These are phyloP conservation scores for Chaenogobius annularis DNA, from an alignment of 2,113 vertebrate genomes.

Conservation along the genomic window DNA sequence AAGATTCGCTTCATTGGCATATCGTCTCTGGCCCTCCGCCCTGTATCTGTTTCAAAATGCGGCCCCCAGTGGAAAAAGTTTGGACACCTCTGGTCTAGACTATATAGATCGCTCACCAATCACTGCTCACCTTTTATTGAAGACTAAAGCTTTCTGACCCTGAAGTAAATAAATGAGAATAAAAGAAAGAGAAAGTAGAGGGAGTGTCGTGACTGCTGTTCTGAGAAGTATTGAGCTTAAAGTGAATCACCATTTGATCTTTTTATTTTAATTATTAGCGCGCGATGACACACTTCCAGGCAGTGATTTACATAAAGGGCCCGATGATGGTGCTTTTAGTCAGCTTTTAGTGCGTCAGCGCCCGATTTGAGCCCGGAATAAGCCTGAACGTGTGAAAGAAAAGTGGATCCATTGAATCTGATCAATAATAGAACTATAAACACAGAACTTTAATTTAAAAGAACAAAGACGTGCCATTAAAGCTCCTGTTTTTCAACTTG, in stretches of 20 bases:
- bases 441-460: neutral
- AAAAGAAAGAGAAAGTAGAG: neutral
- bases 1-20: no score
- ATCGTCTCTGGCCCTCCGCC: no score
- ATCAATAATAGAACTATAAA: neutral
- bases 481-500: no score
- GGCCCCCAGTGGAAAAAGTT: no score
- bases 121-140: neutral
- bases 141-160: neutral
- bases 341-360: neutral
- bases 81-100: no score
- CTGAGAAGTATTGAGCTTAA: constrained; percentile 6
- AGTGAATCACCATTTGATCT: neutral
- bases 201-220: neutral
- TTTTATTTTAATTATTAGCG: neutral
- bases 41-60: no score
- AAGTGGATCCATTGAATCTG: neutral
- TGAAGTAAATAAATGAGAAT: neutral
- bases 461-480: neutral
- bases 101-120: no score
- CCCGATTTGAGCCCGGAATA: neutral
- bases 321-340: constrained; percentile 2
- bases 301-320: neutral
- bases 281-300: constrained; percentile 4
- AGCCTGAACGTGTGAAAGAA: neutral